A percentile compares a stretch with the other conserved stretches of the same genome.
phyloP scores from a whole-genome alignment of 2,113 vertebrate genomes.

The Indicator maculatus region DNA sequence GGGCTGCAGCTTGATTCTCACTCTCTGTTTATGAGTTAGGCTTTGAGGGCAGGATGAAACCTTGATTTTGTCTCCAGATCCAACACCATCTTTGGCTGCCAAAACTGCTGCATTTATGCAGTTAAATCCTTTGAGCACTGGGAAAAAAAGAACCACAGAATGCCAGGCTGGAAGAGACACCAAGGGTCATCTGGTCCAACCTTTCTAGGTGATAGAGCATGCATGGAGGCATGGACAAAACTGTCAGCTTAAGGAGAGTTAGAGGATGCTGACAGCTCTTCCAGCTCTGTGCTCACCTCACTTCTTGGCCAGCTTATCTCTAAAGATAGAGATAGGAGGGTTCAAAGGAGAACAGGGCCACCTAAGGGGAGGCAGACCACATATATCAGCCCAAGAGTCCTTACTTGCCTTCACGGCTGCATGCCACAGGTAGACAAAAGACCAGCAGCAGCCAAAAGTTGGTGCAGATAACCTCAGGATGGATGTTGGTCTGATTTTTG shows the following conservation, averaged over 20 bases:
- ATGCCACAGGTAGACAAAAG: too few species aligned
- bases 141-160: too few species aligned
- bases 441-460: not conserved
- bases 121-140: not conserved
- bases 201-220: too few species aligned
- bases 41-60: not conserved
- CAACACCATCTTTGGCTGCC: not conserved
- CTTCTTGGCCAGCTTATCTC: not conserved
- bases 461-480: not conserved
- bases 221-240: not conserved
- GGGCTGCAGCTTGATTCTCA: not conserved
- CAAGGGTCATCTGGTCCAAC: too few species aligned
- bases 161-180: too few species aligned
- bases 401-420: not conserved
- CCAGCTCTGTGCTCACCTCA: not conserved
- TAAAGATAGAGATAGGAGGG: not conserved
- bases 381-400: rapidly evolving
- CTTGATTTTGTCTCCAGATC: not conserved
- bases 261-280: not conserved
- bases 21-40: not conserved
- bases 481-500: not conserved
- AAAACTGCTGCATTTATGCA: not conserved
- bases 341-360: not conserved
- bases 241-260: not conserved
- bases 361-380: not conserved